These are phyloP conservation scores for Xestia xanthographa DNA, from an alignment of 2,888 invertebrate species.

Conservation along the genomic window DNA sequence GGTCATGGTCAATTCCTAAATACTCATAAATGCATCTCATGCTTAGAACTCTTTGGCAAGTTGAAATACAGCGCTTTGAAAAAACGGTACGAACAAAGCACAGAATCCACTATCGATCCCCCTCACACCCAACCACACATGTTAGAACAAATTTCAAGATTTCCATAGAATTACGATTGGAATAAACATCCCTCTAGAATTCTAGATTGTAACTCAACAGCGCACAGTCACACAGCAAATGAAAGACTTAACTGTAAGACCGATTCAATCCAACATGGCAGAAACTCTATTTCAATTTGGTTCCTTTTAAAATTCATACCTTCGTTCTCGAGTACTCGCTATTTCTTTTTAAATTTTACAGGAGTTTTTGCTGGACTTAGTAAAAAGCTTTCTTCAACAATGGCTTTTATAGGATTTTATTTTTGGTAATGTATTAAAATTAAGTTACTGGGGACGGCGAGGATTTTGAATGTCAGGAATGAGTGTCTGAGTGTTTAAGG, in stretches of 20 bases:
- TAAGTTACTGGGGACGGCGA: conserved; percentile 19
- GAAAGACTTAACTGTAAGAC: conserved; percentile 48
- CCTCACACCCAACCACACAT: neutral
- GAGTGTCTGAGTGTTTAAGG: conserved; percentile 7
- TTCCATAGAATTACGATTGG: conserved; percentile 30
- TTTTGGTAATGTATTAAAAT: conserved; percentile 36
- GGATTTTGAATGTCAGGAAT: conserved; percentile 22
- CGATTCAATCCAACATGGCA: conserved; percentile 58
- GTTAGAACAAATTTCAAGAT: conserved; percentile 13
- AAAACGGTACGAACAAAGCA: neutral
- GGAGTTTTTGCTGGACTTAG: conserved; percentile 33
- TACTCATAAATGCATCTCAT: no score
- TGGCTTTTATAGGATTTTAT: conserved; percentile 26
- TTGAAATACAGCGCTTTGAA: neutral
- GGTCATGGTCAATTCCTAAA: no score
- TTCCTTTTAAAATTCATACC: conserved; percentile 74
- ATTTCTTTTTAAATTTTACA: conserved; percentile 56
- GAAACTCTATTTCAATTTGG: conserved; percentile 69
- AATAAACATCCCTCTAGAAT: conserved; percentile 28
- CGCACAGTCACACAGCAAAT: conserved; percentile 31
- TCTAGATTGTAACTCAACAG: conserved; percentile 31
- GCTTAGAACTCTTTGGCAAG: neutral
- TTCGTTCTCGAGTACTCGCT: conserved; percentile 60
- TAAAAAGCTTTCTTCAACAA: conserved; percentile 53
- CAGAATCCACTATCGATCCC: conserved; percentile 1